Base-by-base conservation (phyloP, 2,888 invertebrate species). In the Phaedon cochleariae region DNA sequence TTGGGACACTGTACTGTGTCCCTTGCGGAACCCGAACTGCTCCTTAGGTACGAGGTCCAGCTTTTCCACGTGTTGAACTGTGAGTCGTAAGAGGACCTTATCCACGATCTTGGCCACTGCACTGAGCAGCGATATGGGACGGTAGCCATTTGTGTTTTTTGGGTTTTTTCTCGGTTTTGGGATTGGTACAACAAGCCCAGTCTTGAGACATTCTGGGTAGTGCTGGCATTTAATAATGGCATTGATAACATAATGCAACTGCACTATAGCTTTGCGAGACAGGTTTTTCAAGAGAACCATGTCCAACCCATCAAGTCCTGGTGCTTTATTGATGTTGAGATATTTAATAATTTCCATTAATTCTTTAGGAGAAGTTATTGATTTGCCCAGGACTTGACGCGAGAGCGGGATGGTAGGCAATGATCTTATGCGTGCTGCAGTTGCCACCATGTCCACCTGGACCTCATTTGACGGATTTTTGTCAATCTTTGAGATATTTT, bases 151-250 rank as follows among this genome's bases (percentile, higher is more conserved):
- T 6, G 17, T 3, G 7, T 3, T 7, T 3, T 3, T 49, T 21
- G 6, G 41, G 52, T 59, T 5, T 64, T 69, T 72, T 0, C 64
- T 64, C 1, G 62, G 65, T 70, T 71, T 71, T 0, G 45, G 61
- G 2, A 72, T 63, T 0, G 69, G 65, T 9, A 71, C 57, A 20
- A 69, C 54, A 12, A 49, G 12, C 20, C 69, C 62, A n/a, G 17
- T 59, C 61, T 72, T 71, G 26, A 53, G 63, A 2, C 12, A 18
- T 7, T 37, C 20, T 0, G 67, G 65, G 45, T 62, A 72, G 29
- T 71, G 46, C 34, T 59, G 58, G 0, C 54, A 45, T 48, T 48
- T 60, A 1, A 68, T 22, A 1, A 49, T n/a, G n/a, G n/a, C n/a
- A n/a, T n/a, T n/a, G n/a, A n/a, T n/a, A n/a, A n/a, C n/a, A n/a